Conservation (phyloP, 2,888 invertebrate genomes). For the Agrenia bidenticulata region DNA sequence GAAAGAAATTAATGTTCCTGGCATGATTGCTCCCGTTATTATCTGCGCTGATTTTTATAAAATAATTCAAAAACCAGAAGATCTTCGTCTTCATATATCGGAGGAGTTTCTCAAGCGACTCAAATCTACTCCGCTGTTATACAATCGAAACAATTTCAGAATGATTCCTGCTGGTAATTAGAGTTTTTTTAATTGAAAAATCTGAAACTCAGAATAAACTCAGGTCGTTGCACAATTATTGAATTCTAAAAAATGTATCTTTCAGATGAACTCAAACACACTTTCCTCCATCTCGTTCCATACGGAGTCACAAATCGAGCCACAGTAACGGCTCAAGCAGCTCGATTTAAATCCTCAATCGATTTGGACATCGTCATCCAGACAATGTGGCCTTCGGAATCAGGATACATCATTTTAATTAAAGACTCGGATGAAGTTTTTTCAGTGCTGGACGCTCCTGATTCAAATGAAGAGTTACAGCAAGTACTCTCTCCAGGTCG, state of each 20-base stretch:
- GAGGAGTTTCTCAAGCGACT: too few species aligned
- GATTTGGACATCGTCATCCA: slow-evolving; percentile 33
- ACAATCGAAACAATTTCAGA: too few species aligned
- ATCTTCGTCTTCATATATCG: not conserved
- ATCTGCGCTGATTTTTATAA: slow-evolving; percentile 16
- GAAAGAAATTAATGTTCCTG: slow-evolving; percentile 7
- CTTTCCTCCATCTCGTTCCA: slow-evolving; percentile 1
- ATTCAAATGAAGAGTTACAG: not conserved
- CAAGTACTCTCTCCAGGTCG: slow-evolving; percentile 4
- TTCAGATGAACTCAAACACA: not conserved
- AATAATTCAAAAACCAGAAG: not conserved
- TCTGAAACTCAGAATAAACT: too few species aligned
- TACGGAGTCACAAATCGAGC: slow-evolving; percentile 7
- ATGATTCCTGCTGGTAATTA: too few species aligned
- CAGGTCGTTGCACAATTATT: too few species aligned
- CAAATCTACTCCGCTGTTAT: too few species aligned
- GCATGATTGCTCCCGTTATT: not conserved
- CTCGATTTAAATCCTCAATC: slow-evolving; percentile 4
- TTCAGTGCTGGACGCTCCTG: not conserved
- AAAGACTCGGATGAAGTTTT: not conserved
- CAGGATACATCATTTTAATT: not conserved
- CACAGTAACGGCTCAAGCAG: slow-evolving; percentile 27
- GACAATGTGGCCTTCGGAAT: not conserved
- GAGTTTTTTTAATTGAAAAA: too few species aligned
- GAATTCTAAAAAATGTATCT: too few species aligned